A percentile compares a stretch with the other conserved stretches of the same genome.
These are phyloP conservation scores for Chelidonichthys spinosus DNA, from an alignment of 2,797 vertebrate genomes.

Conservation along the genomic window DNA sequence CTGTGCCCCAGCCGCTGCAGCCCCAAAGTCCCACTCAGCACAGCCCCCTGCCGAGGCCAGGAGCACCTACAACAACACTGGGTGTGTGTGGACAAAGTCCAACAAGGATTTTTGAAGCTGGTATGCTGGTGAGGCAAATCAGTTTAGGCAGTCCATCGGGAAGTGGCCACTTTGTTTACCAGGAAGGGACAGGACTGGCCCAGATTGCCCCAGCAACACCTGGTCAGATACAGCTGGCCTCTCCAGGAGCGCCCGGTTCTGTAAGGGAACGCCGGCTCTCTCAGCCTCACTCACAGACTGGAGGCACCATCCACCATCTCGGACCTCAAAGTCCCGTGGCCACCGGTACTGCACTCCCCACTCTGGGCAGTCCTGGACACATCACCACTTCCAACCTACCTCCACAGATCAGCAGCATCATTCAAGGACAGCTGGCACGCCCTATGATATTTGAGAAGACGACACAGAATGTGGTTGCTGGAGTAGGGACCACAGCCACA, in stretches of 20 bases:
- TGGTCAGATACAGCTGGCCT: conserved; percentile 89
- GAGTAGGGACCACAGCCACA: conserved; percentile 83
- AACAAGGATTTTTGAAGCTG: conserved; percentile 91
- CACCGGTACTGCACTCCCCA: conserved; percentile 85
- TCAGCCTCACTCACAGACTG: conserved; percentile 94
- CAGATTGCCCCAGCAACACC: conserved; percentile 89
- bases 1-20: conserved; percentile 92
- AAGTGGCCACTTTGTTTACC: conserved; percentile 93
- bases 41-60: conserved; percentile 89
- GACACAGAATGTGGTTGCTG: conserved; percentile 85
- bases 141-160: conserved; percentile 89
- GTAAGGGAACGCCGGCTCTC: conserved; percentile 93
- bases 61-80: conserved; percentile 86
- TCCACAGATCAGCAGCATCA: conserved; percentile 98
- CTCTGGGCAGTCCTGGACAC: conserved; percentile 91
- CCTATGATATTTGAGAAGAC: conserved; percentile 92
- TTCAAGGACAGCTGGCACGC: conserved; percentile 94
- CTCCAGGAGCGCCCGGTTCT: conserved; percentile 83
- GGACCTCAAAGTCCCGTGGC: conserved; percentile 95
- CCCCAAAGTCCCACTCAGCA: conserved; percentile 97
- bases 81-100: conserved; percentile 94
- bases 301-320: conserved; percentile 96
- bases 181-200: conserved; percentile 89
- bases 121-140: conserved; percentile 94
- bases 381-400: conserved; percentile 95